A percentile compares a stretch with the other conserved stretches of the same genome.
Evolutionary conservation across 2,797 vertebrate species (phyloP).

Genomic region (Poeciliopsis presidionis): DNA sequence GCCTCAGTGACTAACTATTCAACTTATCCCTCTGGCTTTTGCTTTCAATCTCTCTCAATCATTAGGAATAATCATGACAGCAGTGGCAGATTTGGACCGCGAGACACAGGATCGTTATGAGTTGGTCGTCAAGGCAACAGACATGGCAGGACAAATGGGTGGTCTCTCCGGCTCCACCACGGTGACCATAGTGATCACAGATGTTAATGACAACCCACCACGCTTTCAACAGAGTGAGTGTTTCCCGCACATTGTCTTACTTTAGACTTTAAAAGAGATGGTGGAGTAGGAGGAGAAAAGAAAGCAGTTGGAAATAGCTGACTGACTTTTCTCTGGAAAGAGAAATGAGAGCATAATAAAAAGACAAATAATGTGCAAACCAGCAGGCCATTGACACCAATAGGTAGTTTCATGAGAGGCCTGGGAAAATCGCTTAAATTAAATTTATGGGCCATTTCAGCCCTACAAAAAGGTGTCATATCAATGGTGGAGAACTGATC

Average conservation of each 20-base stretch:
- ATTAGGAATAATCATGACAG: constrained; percentile 94
- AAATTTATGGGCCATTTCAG: constrained; percentile 49
- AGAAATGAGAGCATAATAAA: constrained; percentile 20
- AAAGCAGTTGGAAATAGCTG: constrained; percentile 7
- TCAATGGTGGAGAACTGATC: constrained; percentile 47
- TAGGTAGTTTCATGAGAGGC: constrained; percentile 28
- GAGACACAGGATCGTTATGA: constrained; percentile 97
- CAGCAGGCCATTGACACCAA: constrained; percentile 31
- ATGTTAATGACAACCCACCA: constrained; percentile 97
- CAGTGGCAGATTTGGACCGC: constrained; percentile 94
- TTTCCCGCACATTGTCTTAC: constrained; percentile 24
- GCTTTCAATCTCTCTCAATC: constrained; percentile 38
- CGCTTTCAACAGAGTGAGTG: constrained; percentile 96
- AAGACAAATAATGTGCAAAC: constrained; percentile 19
- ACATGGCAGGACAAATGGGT: constrained; percentile 98
- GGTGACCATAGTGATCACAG: constrained; percentile 97
- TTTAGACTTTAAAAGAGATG: constrained; percentile 14
- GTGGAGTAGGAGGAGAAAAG: background rate
- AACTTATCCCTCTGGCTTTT: constrained; percentile 14
- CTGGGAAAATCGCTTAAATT: constrained; percentile 45
- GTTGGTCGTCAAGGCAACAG: constrained; percentile 96
- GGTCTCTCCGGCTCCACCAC: constrained; percentile 98
- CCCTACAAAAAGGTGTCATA: constrained; percentile 41
- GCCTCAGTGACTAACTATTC: constrained; percentile 27
- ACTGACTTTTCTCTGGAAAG: background rate